phyloP scores from a whole-genome alignment of 2,888 invertebrate species.

The Cantharis flavilabris region DNA sequence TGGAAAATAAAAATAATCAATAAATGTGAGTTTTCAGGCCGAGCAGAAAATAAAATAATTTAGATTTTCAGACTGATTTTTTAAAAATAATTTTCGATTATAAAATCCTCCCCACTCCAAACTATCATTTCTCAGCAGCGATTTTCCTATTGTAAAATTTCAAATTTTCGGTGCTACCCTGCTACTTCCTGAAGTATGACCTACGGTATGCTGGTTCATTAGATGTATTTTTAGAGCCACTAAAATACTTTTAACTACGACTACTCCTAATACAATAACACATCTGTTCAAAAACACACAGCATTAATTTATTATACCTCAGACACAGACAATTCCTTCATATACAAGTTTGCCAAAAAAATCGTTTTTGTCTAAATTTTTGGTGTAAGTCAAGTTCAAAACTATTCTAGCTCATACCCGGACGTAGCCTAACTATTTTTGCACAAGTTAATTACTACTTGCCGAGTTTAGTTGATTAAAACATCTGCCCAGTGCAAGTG shows the following conservation, averaged over 20 bases:
- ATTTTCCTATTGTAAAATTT: neutral
- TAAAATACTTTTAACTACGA: neutral
- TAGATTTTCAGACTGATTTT: too few relatives aligned
- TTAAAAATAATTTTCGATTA: too few relatives aligned
- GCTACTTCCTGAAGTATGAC: neutral
- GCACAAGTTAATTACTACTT: constrained; percentile 8
- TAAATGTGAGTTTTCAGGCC: too few relatives aligned
- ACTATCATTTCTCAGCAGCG: neutral
- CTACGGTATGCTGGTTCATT: neutral
- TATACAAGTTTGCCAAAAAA: neutral
- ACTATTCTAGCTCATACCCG: constrained; percentile 31
- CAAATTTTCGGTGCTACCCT: neutral
- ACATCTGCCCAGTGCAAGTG: neutral
- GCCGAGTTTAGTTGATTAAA: constrained; percentile 1
- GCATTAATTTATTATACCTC: neutral
- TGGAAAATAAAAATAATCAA: too few relatives aligned
- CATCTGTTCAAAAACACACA: neutral
- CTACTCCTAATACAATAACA: neutral
- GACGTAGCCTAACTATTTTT: constrained; percentile 35
- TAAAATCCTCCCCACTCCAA: too few relatives aligned
- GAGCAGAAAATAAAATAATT: too few relatives aligned
- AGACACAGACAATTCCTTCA: neutral
- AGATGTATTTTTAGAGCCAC: neutral
- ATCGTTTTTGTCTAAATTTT: neutral
- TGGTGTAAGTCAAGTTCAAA: constrained; percentile 20